These are phyloP conservation scores for Synanthedon andrenaeformis DNA, from an alignment of 2,888 invertebrate species.

Conservation along the genomic window DNA sequence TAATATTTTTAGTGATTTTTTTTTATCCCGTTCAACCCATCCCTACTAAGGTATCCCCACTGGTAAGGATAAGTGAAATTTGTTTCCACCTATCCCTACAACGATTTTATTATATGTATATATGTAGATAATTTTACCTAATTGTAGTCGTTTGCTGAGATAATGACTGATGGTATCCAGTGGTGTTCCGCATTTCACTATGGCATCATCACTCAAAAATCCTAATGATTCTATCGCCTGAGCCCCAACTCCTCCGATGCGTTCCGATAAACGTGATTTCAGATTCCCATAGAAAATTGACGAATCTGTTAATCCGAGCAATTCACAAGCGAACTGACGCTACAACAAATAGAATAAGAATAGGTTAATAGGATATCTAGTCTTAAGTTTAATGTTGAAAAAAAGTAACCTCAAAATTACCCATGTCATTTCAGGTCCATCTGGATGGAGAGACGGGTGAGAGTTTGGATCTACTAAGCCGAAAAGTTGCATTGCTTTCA, in stretches of 20 bases:
- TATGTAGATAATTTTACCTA: conserved; percentile 64
- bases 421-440: conserved; percentile 97
- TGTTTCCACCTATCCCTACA: too few relatives aligned
- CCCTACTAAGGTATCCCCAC: too few relatives aligned
- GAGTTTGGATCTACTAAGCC: conserved; percentile 89
- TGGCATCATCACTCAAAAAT: conserved; percentile 83
- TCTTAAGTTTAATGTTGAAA: conserved; percentile 1
- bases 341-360: conserved; percentile 30
- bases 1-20: too few relatives aligned
- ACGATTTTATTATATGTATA: too few relatives aligned
- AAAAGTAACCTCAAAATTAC: conserved; percentile 42
- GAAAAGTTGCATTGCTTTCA: conserved; percentile 86
- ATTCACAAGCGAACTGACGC: conserved; percentile 87
- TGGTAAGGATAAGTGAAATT: too few relatives aligned
- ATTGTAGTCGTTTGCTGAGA: conserved; percentile 82
- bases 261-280: conserved; percentile 83
- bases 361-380: not conserved
- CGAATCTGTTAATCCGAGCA: conserved; percentile 84
- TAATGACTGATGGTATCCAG: conserved; percentile 94
- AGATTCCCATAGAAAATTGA: conserved; percentile 95
- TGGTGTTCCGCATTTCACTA: conserved; percentile 87
- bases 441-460: conserved; percentile 91
- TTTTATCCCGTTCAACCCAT: too few relatives aligned
- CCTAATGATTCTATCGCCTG: conserved; percentile 90
- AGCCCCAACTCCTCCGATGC: conserved; percentile 77